Evolutionary conservation across 2,113 vertebrate genomes (phyloP).

Genomic region (Setophaga kirtlandii): DNA sequence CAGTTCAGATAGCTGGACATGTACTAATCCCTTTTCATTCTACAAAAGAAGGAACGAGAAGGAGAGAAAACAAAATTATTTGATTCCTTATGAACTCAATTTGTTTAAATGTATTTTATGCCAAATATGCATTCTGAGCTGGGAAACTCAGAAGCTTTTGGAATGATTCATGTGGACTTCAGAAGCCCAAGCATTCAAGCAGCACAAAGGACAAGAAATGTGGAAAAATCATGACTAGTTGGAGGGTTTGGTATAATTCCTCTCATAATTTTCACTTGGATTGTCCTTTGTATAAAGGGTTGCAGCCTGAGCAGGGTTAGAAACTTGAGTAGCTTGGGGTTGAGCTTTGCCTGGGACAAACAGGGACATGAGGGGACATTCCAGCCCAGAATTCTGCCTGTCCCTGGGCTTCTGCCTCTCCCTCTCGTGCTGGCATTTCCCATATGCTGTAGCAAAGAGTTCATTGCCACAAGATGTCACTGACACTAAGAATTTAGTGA

Average conservation of each 20-base stretch:
- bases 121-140: background rate
- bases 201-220: background rate
- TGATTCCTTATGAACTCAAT: background rate
- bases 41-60: background rate
- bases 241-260: background rate
- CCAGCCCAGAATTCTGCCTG: background rate
- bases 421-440: background rate
- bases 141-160: background rate
- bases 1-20: constrained; percentile 36
- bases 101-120: background rate
- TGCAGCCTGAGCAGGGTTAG: background rate
- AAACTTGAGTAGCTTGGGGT: accelerated
- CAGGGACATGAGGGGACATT: background rate
- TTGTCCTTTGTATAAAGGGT: background rate
- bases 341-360: background rate
- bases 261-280: background rate
- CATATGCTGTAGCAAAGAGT: constrained; percentile 23
- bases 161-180: background rate
- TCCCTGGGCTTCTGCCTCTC: background rate
- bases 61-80: constrained; percentile 12
- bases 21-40: constrained; percentile 39
- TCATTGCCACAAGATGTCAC: constrained; percentile 68
- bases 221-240: background rate
- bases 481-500: constrained; percentile 59
- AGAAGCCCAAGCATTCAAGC: background rate